A percentile compares a stretch with the other conserved stretches of the same genome.
Evolutionary conservation across 2,113 vertebrate genomes (phyloP).

Genomic region (Ictalurus punctatus): DNA sequence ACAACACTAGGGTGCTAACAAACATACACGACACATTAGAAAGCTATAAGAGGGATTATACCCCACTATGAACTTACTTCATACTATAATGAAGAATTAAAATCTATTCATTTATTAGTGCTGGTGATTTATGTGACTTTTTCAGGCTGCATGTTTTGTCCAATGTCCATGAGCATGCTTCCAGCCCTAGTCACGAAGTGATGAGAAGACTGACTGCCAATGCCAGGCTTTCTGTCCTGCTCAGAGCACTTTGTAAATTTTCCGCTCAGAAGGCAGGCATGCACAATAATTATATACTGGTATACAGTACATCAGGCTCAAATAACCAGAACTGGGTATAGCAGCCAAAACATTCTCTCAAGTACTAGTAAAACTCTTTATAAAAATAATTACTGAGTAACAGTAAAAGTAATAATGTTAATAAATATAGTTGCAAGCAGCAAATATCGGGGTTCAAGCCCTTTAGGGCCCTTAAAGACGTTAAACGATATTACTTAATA

Average conservation of each 20-base stretch:
- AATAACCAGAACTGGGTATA: too few species aligned
- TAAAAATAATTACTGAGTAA: too few species aligned
- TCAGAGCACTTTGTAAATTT: not conserved
- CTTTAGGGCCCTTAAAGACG: too few species aligned
- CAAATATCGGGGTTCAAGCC: too few species aligned
- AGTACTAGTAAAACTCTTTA: too few species aligned
- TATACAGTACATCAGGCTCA: too few species aligned
- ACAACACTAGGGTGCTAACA: not conserved
- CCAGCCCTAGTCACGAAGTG: not conserved
- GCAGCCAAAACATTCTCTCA: too few species aligned
- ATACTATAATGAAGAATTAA: not conserved
- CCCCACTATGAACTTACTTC: not conserved
- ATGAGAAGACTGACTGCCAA: not conserved
- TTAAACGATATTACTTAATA: too few species aligned
- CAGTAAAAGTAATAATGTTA: too few species aligned
- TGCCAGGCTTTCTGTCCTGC: not conserved
- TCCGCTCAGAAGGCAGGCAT: not conserved
- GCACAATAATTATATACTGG: too few species aligned
- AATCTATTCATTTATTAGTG: not conserved
- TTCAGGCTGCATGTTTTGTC: not conserved
- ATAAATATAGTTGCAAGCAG: too few species aligned
- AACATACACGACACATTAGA: not conserved
- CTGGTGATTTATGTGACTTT: not conserved
- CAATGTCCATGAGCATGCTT: conserved; percentile 2
- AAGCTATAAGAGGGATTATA: not conserved